Percentiles rank a stretch among this genome's conserved stretches.
Evolutionary conservation across 2,888 invertebrate species (phyloP).

Genomic region (Mesorhabditis spiculigera): DNA sequence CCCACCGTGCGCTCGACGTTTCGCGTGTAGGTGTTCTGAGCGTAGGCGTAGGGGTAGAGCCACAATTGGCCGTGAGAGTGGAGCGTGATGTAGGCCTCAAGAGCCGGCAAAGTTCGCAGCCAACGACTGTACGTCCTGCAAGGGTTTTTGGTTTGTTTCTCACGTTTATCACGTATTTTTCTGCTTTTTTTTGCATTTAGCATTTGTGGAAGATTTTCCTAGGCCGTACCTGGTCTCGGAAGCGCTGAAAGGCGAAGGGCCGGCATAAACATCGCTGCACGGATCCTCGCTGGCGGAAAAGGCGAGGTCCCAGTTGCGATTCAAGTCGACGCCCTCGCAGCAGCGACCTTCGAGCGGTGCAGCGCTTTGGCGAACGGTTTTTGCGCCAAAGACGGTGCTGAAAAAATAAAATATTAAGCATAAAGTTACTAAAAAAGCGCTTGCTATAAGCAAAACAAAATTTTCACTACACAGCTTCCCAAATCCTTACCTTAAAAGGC

Average conservation of each 20-base stretch:
- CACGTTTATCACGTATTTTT: too few species aligned
- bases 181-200: too few species aligned
- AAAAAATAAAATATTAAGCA: background rate
- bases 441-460: background rate
- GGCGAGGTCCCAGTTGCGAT: constrained; percentile 5
- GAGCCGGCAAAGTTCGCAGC: background rate
- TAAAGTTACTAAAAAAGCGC: background rate
- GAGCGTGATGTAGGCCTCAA: background rate
- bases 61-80: constrained; percentile 2
- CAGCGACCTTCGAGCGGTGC: background rate
- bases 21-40: background rate
- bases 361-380: background rate
- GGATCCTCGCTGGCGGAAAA: background rate
- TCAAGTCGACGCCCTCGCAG: background rate
- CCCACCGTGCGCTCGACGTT: background rate
- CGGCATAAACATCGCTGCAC: constrained; percentile 2
- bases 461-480: background rate
- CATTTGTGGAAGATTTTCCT: too few species aligned
- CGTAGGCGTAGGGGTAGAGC: constrained; percentile 5
- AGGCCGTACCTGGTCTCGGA: background rate
- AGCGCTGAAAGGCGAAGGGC: background rate
- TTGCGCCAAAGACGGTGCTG: constrained; percentile 3
- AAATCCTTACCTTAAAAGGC: background rate
- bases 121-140: background rate
- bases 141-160: background rate